These are phyloP conservation scores for Ctenodactylus gundi DNA, from an alignment of 2,113 vertebrate genomes.

Conservation along the genomic window DNA sequence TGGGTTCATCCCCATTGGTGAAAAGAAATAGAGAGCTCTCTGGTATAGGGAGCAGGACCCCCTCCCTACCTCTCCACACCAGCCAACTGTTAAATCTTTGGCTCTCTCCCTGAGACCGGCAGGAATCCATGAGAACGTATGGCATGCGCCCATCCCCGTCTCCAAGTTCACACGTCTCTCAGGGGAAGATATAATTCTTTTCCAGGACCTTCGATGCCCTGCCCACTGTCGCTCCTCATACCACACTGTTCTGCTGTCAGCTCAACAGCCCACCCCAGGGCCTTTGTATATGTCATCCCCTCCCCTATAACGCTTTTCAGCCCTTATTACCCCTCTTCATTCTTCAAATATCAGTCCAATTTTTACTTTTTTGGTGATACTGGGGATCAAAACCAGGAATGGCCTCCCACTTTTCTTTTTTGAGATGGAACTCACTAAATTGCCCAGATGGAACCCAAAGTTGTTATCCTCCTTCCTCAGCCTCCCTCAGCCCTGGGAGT, in stretches of 20 bases:
- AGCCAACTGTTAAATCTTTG: background rate
- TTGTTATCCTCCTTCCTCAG: background rate
- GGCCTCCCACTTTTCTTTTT: background rate
- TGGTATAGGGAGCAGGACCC: background rate
- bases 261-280: background rate
- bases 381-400: background rate
- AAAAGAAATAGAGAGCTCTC: background rate
- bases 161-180: rapidly evolving
- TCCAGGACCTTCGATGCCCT: rapidly evolving
- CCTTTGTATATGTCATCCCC: background rate
- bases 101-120: background rate
- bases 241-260: background rate
- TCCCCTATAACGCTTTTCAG: background rate
- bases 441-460: background rate
- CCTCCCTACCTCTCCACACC: background rate
- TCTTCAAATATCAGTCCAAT: background rate
- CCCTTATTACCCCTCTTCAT: background rate
- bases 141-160: rapidly evolving
- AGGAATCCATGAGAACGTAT: rapidly evolving
- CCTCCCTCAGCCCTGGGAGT: background rate
- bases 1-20: background rate
- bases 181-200: no score
- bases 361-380: background rate
- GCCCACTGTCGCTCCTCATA: background rate
- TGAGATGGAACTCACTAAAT: background rate